phyloP scores from a whole-genome alignment of 2,113 vertebrate genomes.

The Nettapus auritus region DNA sequence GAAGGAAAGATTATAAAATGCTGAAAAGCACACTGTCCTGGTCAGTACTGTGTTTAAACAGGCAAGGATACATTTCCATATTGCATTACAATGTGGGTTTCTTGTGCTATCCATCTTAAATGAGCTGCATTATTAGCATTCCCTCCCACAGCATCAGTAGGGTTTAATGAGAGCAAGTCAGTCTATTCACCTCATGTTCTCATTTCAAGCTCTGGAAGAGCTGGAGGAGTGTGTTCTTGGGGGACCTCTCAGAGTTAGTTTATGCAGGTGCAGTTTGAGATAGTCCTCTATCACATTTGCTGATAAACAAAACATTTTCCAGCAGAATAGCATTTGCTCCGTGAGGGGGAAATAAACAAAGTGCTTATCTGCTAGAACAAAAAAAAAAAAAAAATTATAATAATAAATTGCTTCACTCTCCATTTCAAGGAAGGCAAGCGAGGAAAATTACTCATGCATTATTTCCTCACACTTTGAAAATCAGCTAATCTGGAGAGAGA shows the following conservation, averaged over 20 bases:
- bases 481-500: background rate
- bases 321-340: background rate
- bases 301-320: background rate
- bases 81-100: accelerated
- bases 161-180: background rate
- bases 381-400: no score
- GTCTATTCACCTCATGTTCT: background rate
- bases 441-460: background rate
- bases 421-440: background rate
- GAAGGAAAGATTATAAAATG: background rate
- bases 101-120: background rate
- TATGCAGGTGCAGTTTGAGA: background rate
- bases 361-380: background rate
- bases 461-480: background rate
- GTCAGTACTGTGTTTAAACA: background rate
- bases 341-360: background rate
- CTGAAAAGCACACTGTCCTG: background rate
- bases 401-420: background rate
- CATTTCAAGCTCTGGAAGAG: background rate
- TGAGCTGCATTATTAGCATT: background rate
- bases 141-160: background rate
- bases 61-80: background rate
- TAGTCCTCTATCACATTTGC: background rate
- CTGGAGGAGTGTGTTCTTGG: background rate
- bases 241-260: background rate